These are phyloP conservation scores for Eptatretus burgeri DNA, from an alignment of 2,113 vertebrate genomes.

Conservation along the genomic window DNA sequence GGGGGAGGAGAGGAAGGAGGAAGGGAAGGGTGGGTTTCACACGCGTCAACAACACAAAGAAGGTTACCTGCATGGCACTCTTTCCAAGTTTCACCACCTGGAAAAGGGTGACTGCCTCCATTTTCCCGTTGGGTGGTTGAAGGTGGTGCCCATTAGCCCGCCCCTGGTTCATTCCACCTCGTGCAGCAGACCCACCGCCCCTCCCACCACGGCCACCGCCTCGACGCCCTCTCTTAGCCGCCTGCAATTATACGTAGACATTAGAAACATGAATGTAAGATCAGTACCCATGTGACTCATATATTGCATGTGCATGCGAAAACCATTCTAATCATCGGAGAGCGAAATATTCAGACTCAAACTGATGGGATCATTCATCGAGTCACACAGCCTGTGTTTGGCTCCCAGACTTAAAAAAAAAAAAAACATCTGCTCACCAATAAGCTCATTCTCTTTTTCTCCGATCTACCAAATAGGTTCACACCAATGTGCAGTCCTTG, in stretches of 20 bases:
- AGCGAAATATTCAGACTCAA: too few species aligned
- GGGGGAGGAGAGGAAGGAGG: neutral
- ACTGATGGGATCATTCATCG: too few species aligned
- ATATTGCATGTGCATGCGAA: too few species aligned
- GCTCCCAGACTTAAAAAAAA: too few species aligned
- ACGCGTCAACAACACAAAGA: slow-evolving; percentile 2
- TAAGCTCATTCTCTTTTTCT: too few species aligned
- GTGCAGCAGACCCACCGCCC: neutral
- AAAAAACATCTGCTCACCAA: too few species aligned
- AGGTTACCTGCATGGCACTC: slow-evolving; percentile 85
- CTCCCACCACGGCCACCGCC: neutral
- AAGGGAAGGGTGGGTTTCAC: neutral
- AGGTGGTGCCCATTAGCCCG: slow-evolving; percentile 96
- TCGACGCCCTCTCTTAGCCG: slow-evolving; percentile 3
- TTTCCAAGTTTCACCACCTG: slow-evolving; percentile 91
- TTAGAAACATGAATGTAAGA: too few species aligned
- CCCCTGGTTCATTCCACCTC: slow-evolving; percentile 17
- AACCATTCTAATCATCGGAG: too few species aligned
- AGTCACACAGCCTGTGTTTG: too few species aligned
- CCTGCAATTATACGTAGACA: neutral
- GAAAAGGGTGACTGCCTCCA: slow-evolving; percentile 97
- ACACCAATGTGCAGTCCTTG: too few species aligned
- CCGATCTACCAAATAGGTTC: too few species aligned
- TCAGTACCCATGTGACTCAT: too few species aligned
- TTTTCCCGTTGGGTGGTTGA: slow-evolving; percentile 49